Conservation (phyloP, 1,140 invertebrate species). For the Latrodectus geometricus region DNA sequence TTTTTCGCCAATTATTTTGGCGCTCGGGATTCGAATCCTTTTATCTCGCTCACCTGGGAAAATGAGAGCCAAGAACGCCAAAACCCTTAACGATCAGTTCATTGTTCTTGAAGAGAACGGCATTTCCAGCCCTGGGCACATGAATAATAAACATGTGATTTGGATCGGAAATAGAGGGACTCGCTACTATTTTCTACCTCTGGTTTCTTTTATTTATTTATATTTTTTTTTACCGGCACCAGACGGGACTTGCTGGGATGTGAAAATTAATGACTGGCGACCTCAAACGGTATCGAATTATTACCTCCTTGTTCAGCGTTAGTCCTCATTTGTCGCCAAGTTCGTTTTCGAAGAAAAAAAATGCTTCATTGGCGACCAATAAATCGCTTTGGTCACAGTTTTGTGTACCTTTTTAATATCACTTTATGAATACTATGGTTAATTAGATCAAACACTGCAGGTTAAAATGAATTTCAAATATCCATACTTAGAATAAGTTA, state of each 20-base stretch:
- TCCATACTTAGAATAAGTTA: no score
- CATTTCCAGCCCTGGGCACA: background rate
- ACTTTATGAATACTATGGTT: no score
- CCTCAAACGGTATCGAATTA: background rate
- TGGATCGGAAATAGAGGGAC: background rate
- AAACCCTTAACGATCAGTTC: conserved; percentile 18
- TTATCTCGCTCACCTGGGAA: background rate
- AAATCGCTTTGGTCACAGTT: no score
- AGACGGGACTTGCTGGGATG: background rate
- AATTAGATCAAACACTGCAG: no score
- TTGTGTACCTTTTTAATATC: no score
- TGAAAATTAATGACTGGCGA: background rate
- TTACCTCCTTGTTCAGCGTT: no score
- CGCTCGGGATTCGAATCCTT: background rate
- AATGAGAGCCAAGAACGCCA: background rate
- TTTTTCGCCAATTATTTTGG: background rate
- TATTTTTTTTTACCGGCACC: background rate
- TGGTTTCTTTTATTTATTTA: no score
- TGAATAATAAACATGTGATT: conserved; percentile 25
- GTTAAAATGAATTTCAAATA: no score
- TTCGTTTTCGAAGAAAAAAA: no score
- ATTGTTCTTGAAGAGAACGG: conserved; percentile 5
- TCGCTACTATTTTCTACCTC: background rate
- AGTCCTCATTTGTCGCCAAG: no score
- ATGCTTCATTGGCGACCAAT: no score